phyloP scores from a whole-genome alignment of 2,888 invertebrate species.

The Smittia aterrima region DNA sequence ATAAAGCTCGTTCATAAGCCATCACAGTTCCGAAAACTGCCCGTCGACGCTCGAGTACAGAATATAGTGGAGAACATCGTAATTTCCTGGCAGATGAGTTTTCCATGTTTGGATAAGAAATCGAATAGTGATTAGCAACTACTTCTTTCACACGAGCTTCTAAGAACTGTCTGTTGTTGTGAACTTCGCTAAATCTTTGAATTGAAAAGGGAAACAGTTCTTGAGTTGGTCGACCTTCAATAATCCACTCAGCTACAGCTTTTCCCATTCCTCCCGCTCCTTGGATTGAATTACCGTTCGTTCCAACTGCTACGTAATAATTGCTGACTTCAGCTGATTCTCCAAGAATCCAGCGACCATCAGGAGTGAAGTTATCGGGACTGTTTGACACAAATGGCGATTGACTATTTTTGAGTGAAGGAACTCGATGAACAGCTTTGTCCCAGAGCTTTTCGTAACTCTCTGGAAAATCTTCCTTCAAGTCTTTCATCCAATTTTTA shows the following conservation, averaged over 20 bases:
- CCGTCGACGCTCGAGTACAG: slow-evolving; percentile 62
- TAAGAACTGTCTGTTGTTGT: slow-evolving; percentile 63
- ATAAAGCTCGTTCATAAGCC: slow-evolving; percentile 70
- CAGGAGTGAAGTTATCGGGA: slow-evolving; percentile 70
- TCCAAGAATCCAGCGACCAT: slow-evolving; percentile 67
- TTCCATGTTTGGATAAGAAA: slow-evolving; percentile 61
- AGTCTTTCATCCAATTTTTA: slow-evolving; percentile 56
- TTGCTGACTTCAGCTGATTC: slow-evolving; percentile 67
- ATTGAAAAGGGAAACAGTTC: slow-evolving; percentile 64
- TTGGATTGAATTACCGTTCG: slow-evolving; percentile 68
- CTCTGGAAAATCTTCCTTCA: slow-evolving; percentile 55
- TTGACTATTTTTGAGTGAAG: slow-evolving; percentile 56
- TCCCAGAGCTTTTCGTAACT: slow-evolving; percentile 56
- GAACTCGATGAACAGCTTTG: slow-evolving; percentile 58
- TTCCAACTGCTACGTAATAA: slow-evolving; percentile 71
- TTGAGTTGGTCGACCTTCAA: slow-evolving; percentile 62
- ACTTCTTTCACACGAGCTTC: slow-evolving; percentile 65
- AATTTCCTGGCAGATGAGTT: slow-evolving; percentile 62
- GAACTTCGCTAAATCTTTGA: slow-evolving; percentile 64
- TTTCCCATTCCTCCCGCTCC: slow-evolving; percentile 70
- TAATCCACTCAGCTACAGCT: slow-evolving; percentile 67
- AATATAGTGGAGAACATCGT: slow-evolving; percentile 67
- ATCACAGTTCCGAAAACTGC: slow-evolving; percentile 69
- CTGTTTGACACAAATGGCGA: slow-evolving; percentile 61
- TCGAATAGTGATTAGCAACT: slow-evolving; percentile 62